These are phyloP conservation scores for Condylostylus longicornis DNA, from an alignment of 1,140 invertebrate genomes.

Conservation along the genomic window DNA sequence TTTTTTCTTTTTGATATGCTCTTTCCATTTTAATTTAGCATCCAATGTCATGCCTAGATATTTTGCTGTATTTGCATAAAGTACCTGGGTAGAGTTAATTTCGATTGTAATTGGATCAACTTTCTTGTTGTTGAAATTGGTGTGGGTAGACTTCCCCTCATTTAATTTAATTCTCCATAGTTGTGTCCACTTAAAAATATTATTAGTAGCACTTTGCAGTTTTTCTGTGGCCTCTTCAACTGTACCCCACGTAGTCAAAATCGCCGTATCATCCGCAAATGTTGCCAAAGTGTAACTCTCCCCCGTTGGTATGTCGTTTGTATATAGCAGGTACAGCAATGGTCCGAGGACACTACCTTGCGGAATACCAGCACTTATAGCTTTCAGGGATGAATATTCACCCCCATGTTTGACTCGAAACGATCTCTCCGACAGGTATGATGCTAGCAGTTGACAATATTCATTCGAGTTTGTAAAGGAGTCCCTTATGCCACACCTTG, in stretches of 20 bases:
- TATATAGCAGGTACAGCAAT: constrained; percentile 12
- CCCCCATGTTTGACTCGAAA: constrained; percentile 14
- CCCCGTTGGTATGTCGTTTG: constrained; percentile 10
- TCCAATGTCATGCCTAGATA: constrained; percentile 19
- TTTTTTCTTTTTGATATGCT: constrained; percentile 11
- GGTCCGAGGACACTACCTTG: constrained; percentile 13
- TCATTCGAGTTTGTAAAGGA: too few species aligned
- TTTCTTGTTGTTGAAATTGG: constrained; percentile 11
- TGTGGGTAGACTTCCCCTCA: constrained; percentile 14
- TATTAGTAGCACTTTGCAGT: constrained; percentile 9
- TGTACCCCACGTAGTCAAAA: constrained; percentile 1
- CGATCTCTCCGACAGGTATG: constrained; percentile 14
- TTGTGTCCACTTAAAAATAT: constrained; percentile 9
- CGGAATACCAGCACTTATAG: constrained; percentile 9
- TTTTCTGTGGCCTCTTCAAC: constrained; percentile 5
- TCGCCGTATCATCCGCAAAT: constrained; percentile 16
- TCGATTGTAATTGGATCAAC: neutral
- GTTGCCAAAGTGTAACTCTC: constrained; percentile 5
- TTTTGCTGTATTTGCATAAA: too few species aligned
- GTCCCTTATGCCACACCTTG: too few species aligned
- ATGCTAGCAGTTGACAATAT: too few species aligned
- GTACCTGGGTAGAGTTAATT: too few species aligned
- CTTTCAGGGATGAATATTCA: constrained; percentile 6
- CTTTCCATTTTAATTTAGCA: constrained; percentile 12
- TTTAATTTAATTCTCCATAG: constrained; percentile 20